phyloP scores from a whole-genome alignment of 2,797 vertebrate genomes.

The Eremophila alpestris region DNA sequence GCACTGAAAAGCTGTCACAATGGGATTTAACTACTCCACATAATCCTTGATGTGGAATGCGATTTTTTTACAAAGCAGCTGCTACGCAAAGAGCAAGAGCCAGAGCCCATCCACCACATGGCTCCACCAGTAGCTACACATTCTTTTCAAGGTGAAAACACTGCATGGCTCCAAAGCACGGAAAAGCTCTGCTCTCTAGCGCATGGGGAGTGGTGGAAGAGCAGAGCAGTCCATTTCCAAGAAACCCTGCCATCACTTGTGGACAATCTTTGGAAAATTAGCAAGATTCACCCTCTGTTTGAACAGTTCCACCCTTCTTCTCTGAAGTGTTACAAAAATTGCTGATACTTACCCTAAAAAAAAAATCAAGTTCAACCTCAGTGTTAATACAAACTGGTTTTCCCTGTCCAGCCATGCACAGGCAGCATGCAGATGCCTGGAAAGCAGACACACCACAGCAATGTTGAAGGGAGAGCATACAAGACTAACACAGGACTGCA shows the following conservation, averaged over 20 bases:
- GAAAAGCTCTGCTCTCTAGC: not conserved
- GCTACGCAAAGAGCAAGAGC: not conserved
- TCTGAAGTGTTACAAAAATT: slow-evolving; percentile 50
- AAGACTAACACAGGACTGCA: not conserved
- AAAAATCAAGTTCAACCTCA: not conserved
- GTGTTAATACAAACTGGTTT: not conserved
- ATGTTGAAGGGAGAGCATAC: not conserved
- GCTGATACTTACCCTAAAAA: slow-evolving; percentile 27
- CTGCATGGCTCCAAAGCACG: not conserved
- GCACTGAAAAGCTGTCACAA: not conserved
- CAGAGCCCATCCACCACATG: not conserved
- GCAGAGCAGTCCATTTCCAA: not conserved
- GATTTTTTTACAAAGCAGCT: not conserved
- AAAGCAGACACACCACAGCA: not conserved
- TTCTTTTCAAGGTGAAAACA: not conserved
- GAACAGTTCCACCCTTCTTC: slow-evolving; percentile 32
- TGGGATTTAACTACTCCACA: not conserved
- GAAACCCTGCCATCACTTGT: not conserved
- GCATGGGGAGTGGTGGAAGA: not conserved
- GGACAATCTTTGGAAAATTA: not conserved
- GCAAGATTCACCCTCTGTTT: slow-evolving; percentile 3
- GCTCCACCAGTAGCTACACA: not conserved
- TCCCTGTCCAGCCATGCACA: not conserved
- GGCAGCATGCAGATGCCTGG: not conserved
- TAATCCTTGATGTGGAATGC: not conserved